A percentile compares a stretch with the other conserved stretches of the same genome.
These are phyloP conservation scores for Folsomia candida DNA, from an alignment of 2,888 invertebrate genomes.

Conservation along the genomic window DNA sequence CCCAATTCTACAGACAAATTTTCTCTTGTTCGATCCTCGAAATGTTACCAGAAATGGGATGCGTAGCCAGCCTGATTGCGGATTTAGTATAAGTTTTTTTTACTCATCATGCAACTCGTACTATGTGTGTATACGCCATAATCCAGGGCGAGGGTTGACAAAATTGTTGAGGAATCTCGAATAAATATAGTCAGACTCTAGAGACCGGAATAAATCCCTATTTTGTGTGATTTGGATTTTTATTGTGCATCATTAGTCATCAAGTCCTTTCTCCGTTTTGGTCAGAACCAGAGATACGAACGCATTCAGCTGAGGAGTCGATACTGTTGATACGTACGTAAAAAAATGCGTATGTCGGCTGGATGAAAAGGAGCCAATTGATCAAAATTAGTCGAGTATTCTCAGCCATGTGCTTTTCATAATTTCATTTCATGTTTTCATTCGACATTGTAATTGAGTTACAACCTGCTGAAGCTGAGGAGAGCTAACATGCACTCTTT, in stretches of 20 bases:
- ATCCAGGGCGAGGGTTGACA: neutral
- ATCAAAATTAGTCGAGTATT: slow-evolving; percentile 53
- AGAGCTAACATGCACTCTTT: too few relatives aligned
- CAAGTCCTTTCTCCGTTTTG: neutral
- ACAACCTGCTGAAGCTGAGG: neutral
- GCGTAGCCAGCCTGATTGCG: neutral
- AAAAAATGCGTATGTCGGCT: too few relatives aligned
- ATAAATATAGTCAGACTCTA: neutral
- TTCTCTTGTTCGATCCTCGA: neutral
- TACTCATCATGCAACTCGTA: neutral
- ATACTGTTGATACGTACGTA: neutral
- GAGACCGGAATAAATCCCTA: neutral
- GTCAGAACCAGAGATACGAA: neutral
- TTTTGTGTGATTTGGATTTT: neutral
- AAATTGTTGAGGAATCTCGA: neutral
- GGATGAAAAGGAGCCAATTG: slow-evolving; percentile 21
- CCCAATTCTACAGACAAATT: neutral
- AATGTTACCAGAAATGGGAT: neutral
- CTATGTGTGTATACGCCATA: neutral
- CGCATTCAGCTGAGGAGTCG: neutral
- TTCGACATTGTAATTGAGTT: neutral
- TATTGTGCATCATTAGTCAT: neutral
- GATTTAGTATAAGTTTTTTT: neutral
- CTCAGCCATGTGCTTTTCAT: neutral
- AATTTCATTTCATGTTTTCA: neutral